phyloP scores from a whole-genome alignment of 2,888 invertebrate species.

The Drosophila lacicola region DNA sequence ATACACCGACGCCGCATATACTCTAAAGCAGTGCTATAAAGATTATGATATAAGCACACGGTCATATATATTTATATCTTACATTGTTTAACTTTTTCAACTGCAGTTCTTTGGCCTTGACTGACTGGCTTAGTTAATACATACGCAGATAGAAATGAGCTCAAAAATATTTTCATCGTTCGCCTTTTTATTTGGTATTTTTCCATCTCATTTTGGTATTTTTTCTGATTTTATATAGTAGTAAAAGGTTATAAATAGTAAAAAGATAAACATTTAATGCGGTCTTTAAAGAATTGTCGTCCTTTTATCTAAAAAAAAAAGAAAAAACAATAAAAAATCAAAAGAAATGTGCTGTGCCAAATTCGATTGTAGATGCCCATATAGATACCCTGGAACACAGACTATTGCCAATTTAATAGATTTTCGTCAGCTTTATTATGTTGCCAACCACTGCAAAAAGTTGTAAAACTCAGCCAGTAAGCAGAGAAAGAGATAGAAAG shows the following conservation, averaged over 20 bases:
- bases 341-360: background rate
- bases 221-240: background rate
- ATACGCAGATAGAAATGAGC: too few relatives aligned
- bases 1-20: conserved; percentile 33
- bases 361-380: conserved; percentile 6
- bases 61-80: background rate
- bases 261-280: too few relatives aligned
- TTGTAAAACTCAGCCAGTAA: conserved; percentile 1
- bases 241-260: background rate
- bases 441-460: conserved; percentile 23
- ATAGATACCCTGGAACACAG: conserved; percentile 5
- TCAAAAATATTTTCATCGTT: too few relatives aligned
- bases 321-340: too few relatives aligned
- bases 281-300: too few relatives aligned
- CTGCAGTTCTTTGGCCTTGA: conserved; percentile 6
- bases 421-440: conserved; percentile 10
- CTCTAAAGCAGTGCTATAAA: conserved; percentile 13
- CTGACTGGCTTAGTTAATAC: background rate
- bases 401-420: background rate
- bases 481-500: background rate
- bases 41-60: conserved; percentile 7
- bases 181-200: too few relatives aligned
- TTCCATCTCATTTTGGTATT: too few relatives aligned
- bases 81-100: background rate
- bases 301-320: too few relatives aligned